phyloP scores from a whole-genome alignment of 2,113 vertebrate species.

The Agapornis roseicollis region DNA sequence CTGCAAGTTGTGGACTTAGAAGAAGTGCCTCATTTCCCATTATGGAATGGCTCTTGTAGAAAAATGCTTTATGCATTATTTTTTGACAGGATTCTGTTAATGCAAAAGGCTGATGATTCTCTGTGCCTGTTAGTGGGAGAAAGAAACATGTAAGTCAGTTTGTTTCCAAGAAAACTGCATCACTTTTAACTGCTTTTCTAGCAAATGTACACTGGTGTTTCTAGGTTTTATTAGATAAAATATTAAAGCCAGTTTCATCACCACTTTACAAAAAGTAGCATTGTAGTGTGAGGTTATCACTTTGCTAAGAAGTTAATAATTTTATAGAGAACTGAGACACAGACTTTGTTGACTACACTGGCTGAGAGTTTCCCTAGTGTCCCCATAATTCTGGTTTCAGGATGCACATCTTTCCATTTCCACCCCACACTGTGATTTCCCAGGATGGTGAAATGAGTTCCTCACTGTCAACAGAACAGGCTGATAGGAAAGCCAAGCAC shows the following conservation, averaged over 20 bases:
- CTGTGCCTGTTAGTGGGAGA: neutral
- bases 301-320: neutral
- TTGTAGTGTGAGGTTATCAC: neutral
- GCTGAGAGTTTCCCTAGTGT: neutral
- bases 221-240: neutral
- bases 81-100: neutral
- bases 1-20: neutral
- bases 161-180: neutral
- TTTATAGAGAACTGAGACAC: neutral
- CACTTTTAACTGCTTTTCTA: neutral
- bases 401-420: neutral
- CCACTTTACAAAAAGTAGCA: neutral
- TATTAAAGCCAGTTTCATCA: neutral
- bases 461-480: neutral
- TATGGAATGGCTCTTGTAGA: neutral
- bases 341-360: neutral
- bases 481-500: neutral
- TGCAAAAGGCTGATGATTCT: neutral
- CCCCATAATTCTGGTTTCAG: neutral
- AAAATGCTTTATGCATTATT: neutral
- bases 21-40: neutral
- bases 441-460: neutral
- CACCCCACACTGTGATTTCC: neutral
- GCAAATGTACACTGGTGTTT: neutral
- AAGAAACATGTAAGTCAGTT: neutral